These are phyloP conservation scores for Drosophila nikananu DNA, from an alignment of 1,140 invertebrate genomes.

Conservation along the genomic window DNA sequence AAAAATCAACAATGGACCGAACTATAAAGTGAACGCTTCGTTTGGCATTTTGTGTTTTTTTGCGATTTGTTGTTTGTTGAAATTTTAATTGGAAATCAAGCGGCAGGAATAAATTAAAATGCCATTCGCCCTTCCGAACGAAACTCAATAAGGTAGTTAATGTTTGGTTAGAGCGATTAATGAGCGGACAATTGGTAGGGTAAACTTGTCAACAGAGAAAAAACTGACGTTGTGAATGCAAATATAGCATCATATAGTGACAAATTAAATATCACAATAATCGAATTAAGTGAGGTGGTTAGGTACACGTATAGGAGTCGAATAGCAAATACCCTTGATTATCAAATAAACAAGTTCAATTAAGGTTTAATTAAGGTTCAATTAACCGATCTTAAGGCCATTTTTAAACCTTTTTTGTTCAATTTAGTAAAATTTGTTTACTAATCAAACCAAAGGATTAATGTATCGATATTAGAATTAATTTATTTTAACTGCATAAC, in stretches of 20 bases:
- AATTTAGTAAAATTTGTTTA: no score
- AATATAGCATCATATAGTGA: constrained; percentile 22
- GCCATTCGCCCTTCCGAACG: constrained; percentile 37
- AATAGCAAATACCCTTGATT: not conserved
- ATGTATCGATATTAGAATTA: no score
- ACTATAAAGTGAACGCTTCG: constrained; percentile 22
- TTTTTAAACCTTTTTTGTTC: no score
- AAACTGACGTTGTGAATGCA: constrained; percentile 27
- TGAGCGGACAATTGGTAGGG: constrained; percentile 55
- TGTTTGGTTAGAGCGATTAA: constrained; percentile 58
- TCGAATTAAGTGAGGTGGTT: constrained; percentile 15
- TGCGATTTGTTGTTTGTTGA: constrained; percentile 56
- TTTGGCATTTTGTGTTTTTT: constrained; percentile 27
- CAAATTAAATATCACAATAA: constrained; percentile 48
- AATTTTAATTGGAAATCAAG: constrained; percentile 68
- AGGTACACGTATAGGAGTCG: not conserved
- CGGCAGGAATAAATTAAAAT: constrained; percentile 66
- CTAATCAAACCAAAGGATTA: no score
- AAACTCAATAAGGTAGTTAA: constrained; percentile 54
- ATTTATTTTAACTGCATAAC: no score
- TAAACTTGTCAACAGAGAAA: constrained; percentile 59
- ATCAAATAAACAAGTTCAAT: no score
- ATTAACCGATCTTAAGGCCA: no score
- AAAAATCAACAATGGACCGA: constrained; percentile 52
- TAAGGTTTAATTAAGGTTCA: no score